These are phyloP conservation scores for Myrmophylax atrothorax DNA, from an alignment of 2,113 vertebrate genomes.

Conservation along the genomic window DNA sequence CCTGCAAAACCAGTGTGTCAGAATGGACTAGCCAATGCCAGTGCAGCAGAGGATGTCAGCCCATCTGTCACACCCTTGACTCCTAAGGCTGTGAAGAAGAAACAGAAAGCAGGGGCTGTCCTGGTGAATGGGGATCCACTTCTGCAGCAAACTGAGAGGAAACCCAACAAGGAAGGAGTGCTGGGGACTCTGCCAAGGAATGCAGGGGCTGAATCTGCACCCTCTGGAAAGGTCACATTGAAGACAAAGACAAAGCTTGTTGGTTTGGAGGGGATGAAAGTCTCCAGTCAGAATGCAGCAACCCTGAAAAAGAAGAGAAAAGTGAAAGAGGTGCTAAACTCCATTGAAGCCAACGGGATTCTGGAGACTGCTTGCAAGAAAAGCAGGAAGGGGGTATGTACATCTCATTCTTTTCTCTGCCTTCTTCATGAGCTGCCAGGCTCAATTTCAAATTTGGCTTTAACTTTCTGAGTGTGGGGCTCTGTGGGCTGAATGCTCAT, in stretches of 20 bases:
- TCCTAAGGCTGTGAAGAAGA: conserved; percentile 38
- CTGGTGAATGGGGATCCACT: neutral
- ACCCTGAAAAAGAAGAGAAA: conserved; percentile 70
- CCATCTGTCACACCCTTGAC: neutral
- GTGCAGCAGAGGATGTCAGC: neutral
- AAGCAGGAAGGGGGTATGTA: conserved; percentile 59
- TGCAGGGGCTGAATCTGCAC: neutral
- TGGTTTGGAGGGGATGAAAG: neutral
- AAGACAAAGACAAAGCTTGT: conserved; percentile 19
- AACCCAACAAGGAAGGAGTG: neutral
- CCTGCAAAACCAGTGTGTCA: neutral
- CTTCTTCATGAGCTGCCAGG: neutral
- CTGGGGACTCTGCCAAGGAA: neutral
- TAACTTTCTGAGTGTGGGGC: neutral
- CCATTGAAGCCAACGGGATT: neutral
- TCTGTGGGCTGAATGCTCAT: neutral
- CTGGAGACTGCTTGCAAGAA: conserved; percentile 22
- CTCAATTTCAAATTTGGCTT: neutral
- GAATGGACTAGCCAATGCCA: neutral
- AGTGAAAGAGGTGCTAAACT: conserved; percentile 11
- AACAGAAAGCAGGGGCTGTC: conserved; percentile 1
- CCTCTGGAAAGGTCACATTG: neutral
- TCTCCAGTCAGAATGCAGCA: conserved; percentile 32
- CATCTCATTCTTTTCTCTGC: neutral
- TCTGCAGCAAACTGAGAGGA: neutral